Conservation (phyloP, 2,797 vertebrate species). For the Podargus strigoides region DNA sequence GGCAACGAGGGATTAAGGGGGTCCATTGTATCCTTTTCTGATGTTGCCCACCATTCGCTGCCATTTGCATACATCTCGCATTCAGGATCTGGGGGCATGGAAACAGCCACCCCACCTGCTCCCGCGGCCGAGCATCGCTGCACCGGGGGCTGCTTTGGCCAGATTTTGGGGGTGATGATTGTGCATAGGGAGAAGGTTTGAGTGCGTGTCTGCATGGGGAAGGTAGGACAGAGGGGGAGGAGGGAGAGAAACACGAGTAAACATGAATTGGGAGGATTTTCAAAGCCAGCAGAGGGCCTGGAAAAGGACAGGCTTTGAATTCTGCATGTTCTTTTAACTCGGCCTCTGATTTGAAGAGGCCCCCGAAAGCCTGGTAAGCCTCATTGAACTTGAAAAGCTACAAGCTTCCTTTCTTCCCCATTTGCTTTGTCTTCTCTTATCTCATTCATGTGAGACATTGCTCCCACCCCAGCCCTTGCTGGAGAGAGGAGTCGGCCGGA, state of each 20-base stretch:
- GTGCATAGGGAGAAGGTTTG: not conserved
- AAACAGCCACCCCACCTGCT: not conserved
- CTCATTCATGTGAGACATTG: slow-evolving; percentile 68
- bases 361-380: slow-evolving; percentile 73
- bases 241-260: slow-evolving; percentile 52
- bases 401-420: slow-evolving; percentile 64
- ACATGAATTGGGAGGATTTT: slow-evolving; percentile 46
- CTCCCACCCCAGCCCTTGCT: not conserved
- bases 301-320: slow-evolving; percentile 74
- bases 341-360: slow-evolving; percentile 68
- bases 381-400: slow-evolving; percentile 77
- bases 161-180: accelerated
- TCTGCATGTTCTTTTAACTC: slow-evolving; percentile 75
- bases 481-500: not conserved
- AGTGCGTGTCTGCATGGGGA: accelerated
- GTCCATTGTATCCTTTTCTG: slow-evolving; percentile 31
- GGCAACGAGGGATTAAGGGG: slow-evolving; percentile 24
- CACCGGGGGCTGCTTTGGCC: not conserved
- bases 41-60: not conserved
- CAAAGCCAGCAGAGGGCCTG: slow-evolving; percentile 63
- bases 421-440: slow-evolving; percentile 69
- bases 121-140: accelerated
- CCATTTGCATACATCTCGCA: slow-evolving; percentile 27
- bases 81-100: not conserved
- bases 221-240: not conserved